These are phyloP conservation scores for Troglohyphantes excavatus DNA, from an alignment of 2,888 invertebrate genomes.

Conservation along the genomic window DNA sequence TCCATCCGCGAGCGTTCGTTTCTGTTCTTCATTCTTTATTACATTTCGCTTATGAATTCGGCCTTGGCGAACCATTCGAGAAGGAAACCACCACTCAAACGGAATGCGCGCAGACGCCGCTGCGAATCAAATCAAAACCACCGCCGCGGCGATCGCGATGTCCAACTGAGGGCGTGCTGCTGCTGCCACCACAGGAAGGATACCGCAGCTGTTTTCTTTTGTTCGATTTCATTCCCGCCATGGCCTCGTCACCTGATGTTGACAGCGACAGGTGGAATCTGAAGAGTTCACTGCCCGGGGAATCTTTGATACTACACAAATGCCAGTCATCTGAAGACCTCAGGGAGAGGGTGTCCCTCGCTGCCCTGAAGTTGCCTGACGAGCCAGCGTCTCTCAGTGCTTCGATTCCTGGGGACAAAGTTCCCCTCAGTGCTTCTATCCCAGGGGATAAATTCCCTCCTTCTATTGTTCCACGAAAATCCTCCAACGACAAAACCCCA, in stretches of 20 bases:
- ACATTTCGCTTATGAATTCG: slow-evolving; percentile 56
- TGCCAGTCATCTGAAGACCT: background rate
- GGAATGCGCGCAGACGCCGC: background rate
- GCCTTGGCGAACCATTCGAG: slow-evolving; percentile 56
- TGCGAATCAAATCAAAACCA: slow-evolving; percentile 1
- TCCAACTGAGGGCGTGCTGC: background rate
- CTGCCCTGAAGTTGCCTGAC: background rate
- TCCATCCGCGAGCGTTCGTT: background rate
- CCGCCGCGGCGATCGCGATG: background rate
- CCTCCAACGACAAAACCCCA: background rate
- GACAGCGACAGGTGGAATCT: slow-evolving; percentile 31
- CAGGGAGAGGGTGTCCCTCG: background rate
- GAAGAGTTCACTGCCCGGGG: background rate
- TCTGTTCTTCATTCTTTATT: background rate
- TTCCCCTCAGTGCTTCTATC: background rate
- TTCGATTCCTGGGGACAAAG: slow-evolving; percentile 13
- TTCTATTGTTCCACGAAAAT: background rate
- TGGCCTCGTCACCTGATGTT: background rate
- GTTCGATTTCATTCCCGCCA: background rate
- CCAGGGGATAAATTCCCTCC: background rate
- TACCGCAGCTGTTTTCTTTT: background rate
- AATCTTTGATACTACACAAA: background rate
- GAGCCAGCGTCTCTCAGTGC: background rate
- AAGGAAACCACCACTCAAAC: slow-evolving; percentile 65
- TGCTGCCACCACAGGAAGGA: background rate